Evolutionary conservation across 2,113 vertebrate genomes (phyloP).

Genomic region (Leucopternis melanops): DNA sequence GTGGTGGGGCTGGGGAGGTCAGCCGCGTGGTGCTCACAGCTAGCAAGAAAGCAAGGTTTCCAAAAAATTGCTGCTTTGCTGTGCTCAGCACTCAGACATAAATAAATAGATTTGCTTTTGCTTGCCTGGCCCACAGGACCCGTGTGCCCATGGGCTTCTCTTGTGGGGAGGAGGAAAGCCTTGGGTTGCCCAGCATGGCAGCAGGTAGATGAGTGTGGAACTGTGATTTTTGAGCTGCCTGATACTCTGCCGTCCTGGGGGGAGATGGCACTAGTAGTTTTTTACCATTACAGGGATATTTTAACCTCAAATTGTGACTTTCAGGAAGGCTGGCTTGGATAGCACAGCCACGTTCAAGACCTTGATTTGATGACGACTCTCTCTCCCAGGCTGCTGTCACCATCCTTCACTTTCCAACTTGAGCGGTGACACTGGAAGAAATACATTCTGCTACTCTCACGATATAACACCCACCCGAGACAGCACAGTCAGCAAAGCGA

Average conservation of each 20-base stretch:
- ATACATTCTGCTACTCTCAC: not conserved
- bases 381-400: not conserved
- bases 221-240: not conserved
- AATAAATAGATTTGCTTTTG: not conserved
- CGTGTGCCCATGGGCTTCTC: rapidly evolving
- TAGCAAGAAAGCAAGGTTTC: not conserved
- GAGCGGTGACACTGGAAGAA: not conserved
- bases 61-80: not conserved
- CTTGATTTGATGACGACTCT: not conserved
- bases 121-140: not conserved
- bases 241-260: not conserved
- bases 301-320: not conserved
- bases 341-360: not conserved
- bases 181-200: not conserved
- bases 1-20: not conserved
- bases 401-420: not conserved
- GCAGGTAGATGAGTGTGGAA: not conserved
- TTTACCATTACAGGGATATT: not conserved
- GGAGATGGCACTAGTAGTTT: not conserved
- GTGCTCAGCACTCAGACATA: not conserved
- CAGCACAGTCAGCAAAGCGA: not conserved
- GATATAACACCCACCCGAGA: not conserved
- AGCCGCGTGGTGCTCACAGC: not conserved
- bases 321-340: not conserved
- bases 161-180: not conserved